These are phyloP conservation scores for Ormyrus nitidulus DNA, from an alignment of 2,888 invertebrate genomes.

Conservation along the genomic window DNA sequence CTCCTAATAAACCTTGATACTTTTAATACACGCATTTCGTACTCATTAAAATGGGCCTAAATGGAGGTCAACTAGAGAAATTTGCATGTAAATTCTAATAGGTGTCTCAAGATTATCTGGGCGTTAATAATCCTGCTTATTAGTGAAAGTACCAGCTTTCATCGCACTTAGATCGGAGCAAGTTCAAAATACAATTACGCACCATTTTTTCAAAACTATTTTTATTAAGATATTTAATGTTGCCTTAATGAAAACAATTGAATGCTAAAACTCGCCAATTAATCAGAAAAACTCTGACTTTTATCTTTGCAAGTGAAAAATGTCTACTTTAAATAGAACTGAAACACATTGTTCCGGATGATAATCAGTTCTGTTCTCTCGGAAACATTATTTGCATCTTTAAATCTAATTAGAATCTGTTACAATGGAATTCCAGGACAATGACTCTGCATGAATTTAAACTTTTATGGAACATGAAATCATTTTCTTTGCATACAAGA, in stretches of 20 bases:
- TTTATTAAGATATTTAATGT: too few relatives aligned
- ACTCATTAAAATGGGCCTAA: neutral
- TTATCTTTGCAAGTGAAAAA: neutral
- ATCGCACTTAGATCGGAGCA: neutral
- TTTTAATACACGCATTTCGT: neutral
- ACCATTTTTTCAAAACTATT: neutral
- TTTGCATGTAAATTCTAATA: constrained; percentile 9
- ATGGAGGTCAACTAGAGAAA: constrained; percentile 18
- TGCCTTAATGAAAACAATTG: too few relatives aligned
- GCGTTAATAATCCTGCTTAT: constrained; percentile 19
- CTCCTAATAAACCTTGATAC: too few relatives aligned
- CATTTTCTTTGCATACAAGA: neutral
- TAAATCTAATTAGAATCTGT: constrained; percentile 5
- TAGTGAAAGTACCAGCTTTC: constrained; percentile 29
- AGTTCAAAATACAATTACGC: constrained; percentile 20
- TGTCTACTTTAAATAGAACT: too few relatives aligned
- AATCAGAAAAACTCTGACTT: too few relatives aligned
- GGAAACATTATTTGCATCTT: neutral
- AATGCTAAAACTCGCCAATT: too few relatives aligned
- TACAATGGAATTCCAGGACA: neutral
- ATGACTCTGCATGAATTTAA: neutral
- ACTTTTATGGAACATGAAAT: constrained; percentile 7
- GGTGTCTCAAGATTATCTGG: neutral
- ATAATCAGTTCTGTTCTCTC: too few relatives aligned
- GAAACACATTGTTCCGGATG: too few relatives aligned